Evolutionary conservation across 2,113 vertebrate genomes (phyloP).

Genomic region (Geococcyx californianus): DNA sequence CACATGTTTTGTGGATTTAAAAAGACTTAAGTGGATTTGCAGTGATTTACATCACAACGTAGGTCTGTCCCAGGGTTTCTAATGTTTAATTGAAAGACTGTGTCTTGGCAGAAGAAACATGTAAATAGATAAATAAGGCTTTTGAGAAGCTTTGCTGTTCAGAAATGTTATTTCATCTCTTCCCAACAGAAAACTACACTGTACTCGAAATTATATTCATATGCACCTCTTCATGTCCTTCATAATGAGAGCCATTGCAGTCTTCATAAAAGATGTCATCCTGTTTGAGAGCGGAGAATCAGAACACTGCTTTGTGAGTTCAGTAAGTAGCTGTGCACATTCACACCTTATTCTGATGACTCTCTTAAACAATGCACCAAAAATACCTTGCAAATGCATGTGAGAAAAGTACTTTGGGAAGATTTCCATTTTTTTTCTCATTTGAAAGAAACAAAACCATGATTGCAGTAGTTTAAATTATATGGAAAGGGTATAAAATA

Average conservation of each 20-base stretch:
- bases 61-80: neutral
- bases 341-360: neutral
- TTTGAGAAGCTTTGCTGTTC: neutral
- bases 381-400: neutral
- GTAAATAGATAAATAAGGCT: neutral
- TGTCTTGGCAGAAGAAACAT: neutral
- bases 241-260: conserved; percentile 89
- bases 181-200: conserved; percentile 89
- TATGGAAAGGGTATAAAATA: neutral
- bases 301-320: conserved; percentile 83
- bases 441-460: neutral
- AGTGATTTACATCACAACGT: neutral
- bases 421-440: rapidly evolving
- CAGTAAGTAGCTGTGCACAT: conserved; percentile 76
- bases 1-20: neutral
- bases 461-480: neutral
- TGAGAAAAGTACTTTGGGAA: neutral
- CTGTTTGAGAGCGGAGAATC: conserved; percentile 84
- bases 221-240: conserved; percentile 94
- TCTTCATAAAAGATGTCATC: conserved; percentile 91
- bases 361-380: neutral
- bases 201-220: conserved; percentile 95
- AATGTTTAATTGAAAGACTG: neutral
- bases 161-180: neutral
- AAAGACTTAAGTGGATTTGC: conserved; percentile 27